A percentile compares a stretch with the other conserved stretches of the same genome.
Evolutionary conservation across 2,888 invertebrate genomes (phyloP).

Genomic region (Synanthedon andrenaeformis): DNA sequence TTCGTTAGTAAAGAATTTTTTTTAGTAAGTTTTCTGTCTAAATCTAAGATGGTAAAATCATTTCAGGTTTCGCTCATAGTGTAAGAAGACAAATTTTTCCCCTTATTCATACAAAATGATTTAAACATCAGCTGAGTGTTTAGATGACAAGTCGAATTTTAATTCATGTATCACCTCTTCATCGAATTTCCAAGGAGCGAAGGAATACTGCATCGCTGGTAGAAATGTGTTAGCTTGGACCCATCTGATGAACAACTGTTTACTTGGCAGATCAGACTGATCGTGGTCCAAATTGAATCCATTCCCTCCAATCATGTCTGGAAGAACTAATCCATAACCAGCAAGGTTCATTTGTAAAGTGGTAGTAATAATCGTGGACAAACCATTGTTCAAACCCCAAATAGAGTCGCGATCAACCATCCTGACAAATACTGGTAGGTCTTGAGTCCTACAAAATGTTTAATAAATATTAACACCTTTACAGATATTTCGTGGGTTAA

Average conservation of each 20-base stretch:
- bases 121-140: too few species aligned
- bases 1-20: too few species aligned
- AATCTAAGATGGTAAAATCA: too few species aligned
- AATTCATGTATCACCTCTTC: slow-evolving; percentile 38
- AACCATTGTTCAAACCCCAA: slow-evolving; percentile 78
- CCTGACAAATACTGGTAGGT: slow-evolving; percentile 77
- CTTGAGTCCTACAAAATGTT: slow-evolving; percentile 68
- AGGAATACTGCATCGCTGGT: slow-evolving; percentile 84
- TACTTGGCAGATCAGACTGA: slow-evolving; percentile 61
- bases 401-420: slow-evolving; percentile 83
- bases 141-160: too few species aligned
- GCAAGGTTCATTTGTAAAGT: slow-evolving; percentile 74
- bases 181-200: slow-evolving; percentile 84
- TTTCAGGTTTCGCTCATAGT: too few species aligned
- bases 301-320: slow-evolving; percentile 84
- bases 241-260: slow-evolving; percentile 82
- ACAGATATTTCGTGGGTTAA: too few species aligned
- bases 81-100: too few species aligned
- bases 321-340: slow-evolving; percentile 80
- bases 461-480: neutral
- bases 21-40: too few species aligned
- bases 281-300: slow-evolving; percentile 63
- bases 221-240: slow-evolving; percentile 81
- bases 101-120: too few species aligned
- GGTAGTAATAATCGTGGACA: slow-evolving; percentile 79